A percentile compares a stretch with the other conserved stretches of the same genome.
Evolutionary conservation across 2,888 invertebrate species (phyloP).

Genomic region (Pseudococcus jackbeardsleyi): DNA sequence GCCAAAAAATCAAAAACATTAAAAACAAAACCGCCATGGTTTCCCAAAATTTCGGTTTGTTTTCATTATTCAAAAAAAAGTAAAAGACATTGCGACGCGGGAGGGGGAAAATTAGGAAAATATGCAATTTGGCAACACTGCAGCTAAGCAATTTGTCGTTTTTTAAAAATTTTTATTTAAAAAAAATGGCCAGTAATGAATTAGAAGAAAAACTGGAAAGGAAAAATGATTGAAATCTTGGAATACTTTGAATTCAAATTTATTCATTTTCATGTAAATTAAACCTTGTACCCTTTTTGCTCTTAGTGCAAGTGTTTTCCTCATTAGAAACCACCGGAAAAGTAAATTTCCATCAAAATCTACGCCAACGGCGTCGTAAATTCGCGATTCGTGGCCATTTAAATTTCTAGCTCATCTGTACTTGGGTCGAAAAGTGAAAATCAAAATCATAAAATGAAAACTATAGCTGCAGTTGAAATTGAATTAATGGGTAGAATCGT

Average conservation of each 20-base stretch:
- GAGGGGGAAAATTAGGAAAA: background rate
- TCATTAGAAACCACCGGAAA: no score
- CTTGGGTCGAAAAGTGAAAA: background rate
- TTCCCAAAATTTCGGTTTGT: background rate
- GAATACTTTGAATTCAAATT: background rate
- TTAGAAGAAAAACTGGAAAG: background rate
- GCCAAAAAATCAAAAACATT: background rate
- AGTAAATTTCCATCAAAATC: no score
- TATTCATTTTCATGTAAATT: background rate
- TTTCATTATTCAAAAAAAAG: no score
- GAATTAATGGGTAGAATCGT: background rate
- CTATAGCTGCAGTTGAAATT: background rate
- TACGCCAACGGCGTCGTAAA: background rate
- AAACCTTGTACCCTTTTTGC: background rate
- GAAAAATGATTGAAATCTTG: conserved; percentile 6
- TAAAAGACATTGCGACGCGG: background rate
- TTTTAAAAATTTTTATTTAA: background rate
- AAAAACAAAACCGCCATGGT: background rate
- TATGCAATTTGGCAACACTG: background rate
- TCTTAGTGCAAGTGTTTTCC: no score
- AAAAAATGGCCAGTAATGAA: background rate
- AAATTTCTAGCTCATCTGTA: background rate
- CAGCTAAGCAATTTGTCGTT: background rate
- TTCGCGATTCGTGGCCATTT: background rate
- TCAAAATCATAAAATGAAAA: background rate